Conservation (phyloP, 2,113 vertebrate genomes). For the Brevimyrus niger region DNA sequence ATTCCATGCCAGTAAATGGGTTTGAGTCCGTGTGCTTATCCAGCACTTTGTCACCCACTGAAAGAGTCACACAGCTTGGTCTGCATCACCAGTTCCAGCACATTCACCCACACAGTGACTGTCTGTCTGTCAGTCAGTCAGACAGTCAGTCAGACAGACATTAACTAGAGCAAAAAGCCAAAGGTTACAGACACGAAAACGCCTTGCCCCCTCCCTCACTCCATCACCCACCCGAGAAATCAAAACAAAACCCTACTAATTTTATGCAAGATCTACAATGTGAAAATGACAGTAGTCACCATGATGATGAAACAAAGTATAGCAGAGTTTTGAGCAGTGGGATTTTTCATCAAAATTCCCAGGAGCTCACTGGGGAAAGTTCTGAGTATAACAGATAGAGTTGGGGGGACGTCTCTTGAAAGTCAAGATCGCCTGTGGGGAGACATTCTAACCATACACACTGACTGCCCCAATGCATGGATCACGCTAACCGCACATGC, state of each 20-base stretch:
- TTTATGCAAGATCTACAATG: background rate
- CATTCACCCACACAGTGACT: background rate
- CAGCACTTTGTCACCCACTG: background rate
- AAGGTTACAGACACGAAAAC: too few species aligned
- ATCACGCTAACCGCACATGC: background rate
- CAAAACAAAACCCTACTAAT: background rate
- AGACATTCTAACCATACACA: background rate
- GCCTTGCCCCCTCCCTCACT: too few species aligned
- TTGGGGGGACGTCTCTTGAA: background rate
- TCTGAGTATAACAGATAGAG: background rate
- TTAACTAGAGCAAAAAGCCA: too few species aligned
- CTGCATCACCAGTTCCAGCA: background rate
- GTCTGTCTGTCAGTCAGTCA: too few species aligned
- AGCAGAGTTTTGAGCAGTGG: background rate
- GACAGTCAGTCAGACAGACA: too few species aligned
- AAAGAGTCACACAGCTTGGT: background rate
- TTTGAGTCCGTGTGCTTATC: background rate
- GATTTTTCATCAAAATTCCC: background rate
- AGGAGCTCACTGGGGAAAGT: background rate
- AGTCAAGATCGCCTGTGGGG: background rate
- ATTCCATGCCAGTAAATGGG: background rate
- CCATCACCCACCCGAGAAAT: background rate
- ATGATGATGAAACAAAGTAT: background rate
- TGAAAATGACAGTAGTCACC: background rate
- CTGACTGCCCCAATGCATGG: background rate